Conservation (phyloP, 2,888 invertebrate genomes). For the Drosophila differens region DNA sequence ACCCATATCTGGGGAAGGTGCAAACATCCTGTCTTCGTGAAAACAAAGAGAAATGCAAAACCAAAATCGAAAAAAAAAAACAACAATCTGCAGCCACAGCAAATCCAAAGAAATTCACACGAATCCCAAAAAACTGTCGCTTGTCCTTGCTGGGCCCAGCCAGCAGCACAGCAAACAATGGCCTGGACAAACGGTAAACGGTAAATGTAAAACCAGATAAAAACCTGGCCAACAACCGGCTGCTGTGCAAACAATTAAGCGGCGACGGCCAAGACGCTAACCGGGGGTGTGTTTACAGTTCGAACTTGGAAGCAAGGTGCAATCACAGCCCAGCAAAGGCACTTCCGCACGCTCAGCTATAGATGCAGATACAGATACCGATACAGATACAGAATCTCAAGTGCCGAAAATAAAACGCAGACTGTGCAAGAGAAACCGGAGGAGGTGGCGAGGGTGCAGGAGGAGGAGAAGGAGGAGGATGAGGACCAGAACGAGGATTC, state of each 20-base stretch:
- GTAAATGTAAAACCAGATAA: constrained; percentile 59
- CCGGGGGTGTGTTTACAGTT: constrained; percentile 25
- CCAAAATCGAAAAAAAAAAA: neutral
- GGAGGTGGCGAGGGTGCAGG: neutral
- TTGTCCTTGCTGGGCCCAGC: constrained; percentile 28
- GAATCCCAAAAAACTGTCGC: constrained; percentile 42
- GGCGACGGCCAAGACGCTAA: constrained; percentile 23
- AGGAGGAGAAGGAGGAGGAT: neutral
- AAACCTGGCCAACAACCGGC: constrained; percentile 47
- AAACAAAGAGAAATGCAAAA: constrained; percentile 49
- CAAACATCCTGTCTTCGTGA: constrained; percentile 73
- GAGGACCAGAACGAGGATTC: constrained; percentile 1
- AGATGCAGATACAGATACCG: constrained; percentile 40
- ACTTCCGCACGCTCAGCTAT: constrained; percentile 54
- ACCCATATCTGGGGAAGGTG: constrained; percentile 63
- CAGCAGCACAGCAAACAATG: constrained; percentile 38
- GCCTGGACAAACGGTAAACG: constrained; percentile 34
- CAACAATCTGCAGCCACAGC: constrained; percentile 23
- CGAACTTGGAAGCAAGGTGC: constrained; percentile 61
- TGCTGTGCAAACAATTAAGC: constrained; percentile 78
- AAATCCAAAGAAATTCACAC: constrained; percentile 65
- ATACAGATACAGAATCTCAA: constrained; percentile 42
- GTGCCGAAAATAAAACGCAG: constrained; percentile 68
- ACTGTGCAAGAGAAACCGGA: constrained; percentile 13
- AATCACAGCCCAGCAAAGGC: constrained; percentile 35